Evolutionary conservation across 2,113 vertebrate species (phyloP).

Genomic region (Neogobius melanostomus): DNA sequence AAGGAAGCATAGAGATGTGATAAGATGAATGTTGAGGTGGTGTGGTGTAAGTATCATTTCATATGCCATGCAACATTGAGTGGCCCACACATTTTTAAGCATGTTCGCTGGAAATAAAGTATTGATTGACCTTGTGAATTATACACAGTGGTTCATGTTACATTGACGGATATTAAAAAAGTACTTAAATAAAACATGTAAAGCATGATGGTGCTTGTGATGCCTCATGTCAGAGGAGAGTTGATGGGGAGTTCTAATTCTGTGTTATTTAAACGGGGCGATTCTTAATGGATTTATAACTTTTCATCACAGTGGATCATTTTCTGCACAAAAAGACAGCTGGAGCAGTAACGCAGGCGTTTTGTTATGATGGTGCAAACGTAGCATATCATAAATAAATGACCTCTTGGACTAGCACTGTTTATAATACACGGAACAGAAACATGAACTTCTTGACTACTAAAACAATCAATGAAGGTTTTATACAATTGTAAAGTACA

Average conservation of each 20-base stretch:
- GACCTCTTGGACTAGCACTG: too few relatives aligned
- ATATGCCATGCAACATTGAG: constrained; percentile 14
- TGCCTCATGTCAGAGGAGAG: constrained; percentile 42
- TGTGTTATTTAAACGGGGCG: neutral
- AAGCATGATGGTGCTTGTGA: constrained; percentile 23
- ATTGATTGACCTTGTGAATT: constrained; percentile 60
- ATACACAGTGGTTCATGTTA: constrained; percentile 52
- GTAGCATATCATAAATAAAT: too few relatives aligned
- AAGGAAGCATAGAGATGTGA: neutral
- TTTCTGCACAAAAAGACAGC: too few relatives aligned
- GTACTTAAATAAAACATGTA: constrained; percentile 58
- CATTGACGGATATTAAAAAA: constrained; percentile 56
- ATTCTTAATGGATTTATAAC: neutral
- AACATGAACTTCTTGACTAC: too few relatives aligned
- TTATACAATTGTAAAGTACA: too few relatives aligned
- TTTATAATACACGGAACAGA: too few relatives aligned
- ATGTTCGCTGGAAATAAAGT: constrained; percentile 45
- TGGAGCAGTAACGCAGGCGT: too few relatives aligned
- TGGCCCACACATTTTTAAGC: constrained; percentile 13
- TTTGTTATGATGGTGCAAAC: too few relatives aligned
- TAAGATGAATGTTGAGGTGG: constrained; percentile 3
- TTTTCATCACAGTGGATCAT: too few relatives aligned
- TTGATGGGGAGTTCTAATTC: neutral
- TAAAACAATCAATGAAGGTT: too few relatives aligned
- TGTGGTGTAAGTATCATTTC: constrained; percentile 9